Conservation (phyloP, 1,140 invertebrate species). For the Sesamia nonagrioides region DNA sequence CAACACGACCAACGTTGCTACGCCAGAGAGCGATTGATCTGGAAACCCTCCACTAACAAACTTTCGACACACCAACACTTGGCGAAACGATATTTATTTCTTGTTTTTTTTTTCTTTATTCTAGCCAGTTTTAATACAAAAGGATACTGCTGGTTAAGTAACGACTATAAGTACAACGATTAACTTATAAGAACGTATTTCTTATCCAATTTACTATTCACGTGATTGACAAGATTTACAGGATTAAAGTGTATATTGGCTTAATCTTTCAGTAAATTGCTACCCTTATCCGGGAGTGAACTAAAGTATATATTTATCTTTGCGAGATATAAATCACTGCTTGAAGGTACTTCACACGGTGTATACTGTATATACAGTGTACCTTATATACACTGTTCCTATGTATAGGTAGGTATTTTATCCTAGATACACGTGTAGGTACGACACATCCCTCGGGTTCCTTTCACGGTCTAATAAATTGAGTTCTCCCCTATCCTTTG, state of each 20-base stretch:
- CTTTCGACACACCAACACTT: too few relatives aligned
- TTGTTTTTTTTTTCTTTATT: too few relatives aligned
- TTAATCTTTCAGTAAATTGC: conserved; percentile 33
- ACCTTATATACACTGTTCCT: not conserved
- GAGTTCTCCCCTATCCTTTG: conserved; percentile 11
- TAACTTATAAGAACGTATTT: too few relatives aligned
- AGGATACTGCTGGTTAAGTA: too few relatives aligned
- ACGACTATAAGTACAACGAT: too few relatives aligned
- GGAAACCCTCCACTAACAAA: too few relatives aligned
- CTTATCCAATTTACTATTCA: not conserved
- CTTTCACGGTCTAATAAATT: conserved; percentile 33
- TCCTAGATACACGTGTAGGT: not conserved
- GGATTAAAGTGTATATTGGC: not conserved
- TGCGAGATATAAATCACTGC: conserved; percentile 23
- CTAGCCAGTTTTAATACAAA: too few relatives aligned
- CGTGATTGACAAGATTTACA: not conserved
- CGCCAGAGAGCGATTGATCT: too few relatives aligned
- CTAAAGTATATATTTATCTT: conserved; percentile 26
- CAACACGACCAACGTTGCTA: too few relatives aligned
- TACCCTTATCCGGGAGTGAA: not conserved
- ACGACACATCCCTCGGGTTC: conserved; percentile 1
- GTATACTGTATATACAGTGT: not conserved
- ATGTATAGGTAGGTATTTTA: not conserved
- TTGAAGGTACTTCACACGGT: conserved; percentile 22
- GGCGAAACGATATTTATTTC: too few relatives aligned